Percentiles rank a stretch among this genome's conserved stretches.
Evolutionary conservation across 2,888 invertebrate species (phyloP).

Genomic region (Crematogaster levior): DNA sequence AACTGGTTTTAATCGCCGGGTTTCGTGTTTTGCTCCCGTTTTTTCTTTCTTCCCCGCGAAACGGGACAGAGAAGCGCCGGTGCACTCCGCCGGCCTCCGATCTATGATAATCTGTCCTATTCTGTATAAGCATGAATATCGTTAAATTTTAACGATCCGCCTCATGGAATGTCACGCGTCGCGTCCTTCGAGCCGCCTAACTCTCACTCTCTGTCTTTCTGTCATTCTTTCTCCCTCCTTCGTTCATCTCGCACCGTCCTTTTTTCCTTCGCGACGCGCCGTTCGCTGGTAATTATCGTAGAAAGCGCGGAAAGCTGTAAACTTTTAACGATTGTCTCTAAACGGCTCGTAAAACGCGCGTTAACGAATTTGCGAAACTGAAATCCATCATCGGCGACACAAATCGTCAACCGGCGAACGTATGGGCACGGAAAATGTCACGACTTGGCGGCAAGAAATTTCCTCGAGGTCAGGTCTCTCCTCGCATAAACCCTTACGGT

Average conservation of each 20-base stretch:
- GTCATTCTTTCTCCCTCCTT: background rate
- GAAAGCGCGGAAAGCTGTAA: slow-evolving; percentile 59
- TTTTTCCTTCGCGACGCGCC: slow-evolving; percentile 1
- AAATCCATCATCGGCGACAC: slow-evolving; percentile 36
- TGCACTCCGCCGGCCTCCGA: slow-evolving; percentile 66
- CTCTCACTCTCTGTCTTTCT: slow-evolving; percentile 29
- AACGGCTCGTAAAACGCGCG: slow-evolving; percentile 61
- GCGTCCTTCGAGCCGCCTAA: slow-evolving; percentile 65
- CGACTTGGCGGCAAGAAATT: background rate
- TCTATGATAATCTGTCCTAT: slow-evolving; percentile 74
- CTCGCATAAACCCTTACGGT: background rate
- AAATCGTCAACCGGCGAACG: slow-evolving; percentile 1
- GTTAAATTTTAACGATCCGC: slow-evolving; percentile 74
- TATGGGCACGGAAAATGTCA: background rate
- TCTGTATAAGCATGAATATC: slow-evolving; percentile 72
- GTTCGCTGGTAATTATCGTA: slow-evolving; percentile 45
- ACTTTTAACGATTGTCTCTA: slow-evolving; percentile 61
- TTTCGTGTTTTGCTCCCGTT: slow-evolving; percentile 48
- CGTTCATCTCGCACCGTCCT: slow-evolving; percentile 2
- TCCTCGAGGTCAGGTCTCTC: slow-evolving; percentile 3
- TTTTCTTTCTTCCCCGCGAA: slow-evolving; percentile 35
- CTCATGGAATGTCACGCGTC: slow-evolving; percentile 58
- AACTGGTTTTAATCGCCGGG: slow-evolving; percentile 67
- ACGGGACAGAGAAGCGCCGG: slow-evolving; percentile 53
- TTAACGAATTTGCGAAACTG: slow-evolving; percentile 54